Evolutionary conservation across 2,113 vertebrate genomes (phyloP), one percentile per base, ranked within the genome.

Genomic region (Ursus arctos): DNA sequence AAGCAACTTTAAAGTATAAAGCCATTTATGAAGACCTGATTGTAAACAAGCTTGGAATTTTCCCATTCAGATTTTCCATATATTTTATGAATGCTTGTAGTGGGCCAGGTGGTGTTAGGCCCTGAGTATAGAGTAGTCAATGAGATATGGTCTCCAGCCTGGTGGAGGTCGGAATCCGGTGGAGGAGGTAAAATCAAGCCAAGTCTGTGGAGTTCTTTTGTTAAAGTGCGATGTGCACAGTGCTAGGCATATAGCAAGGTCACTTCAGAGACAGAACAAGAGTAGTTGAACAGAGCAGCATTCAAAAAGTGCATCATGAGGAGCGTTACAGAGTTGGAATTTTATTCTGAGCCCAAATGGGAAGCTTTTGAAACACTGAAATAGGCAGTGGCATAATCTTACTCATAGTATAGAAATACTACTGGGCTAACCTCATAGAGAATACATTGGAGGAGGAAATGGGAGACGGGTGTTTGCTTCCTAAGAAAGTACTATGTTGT

Each of bases 1-100:
- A 61, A 74, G 33, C 51, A 7, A 88, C 79, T 97, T 88, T 83
- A 43, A 95, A 92, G 9, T n/a, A 69, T n/a, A 95, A 91, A 81
- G 15, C 22, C 36, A 53, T 79, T 91, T 95, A 93, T 24, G 43
- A 11, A 53, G 53, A 63, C 11, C 12, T 86, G 53, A 81, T 67
- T 85, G 40, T 69, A 82, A 59, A 86, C 47, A 84, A 88, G 51
- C 26, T 14, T 79, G 16, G 22, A 11, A 55, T 74, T 53, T 94
- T 77, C 61, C 28, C 43, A 86, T 55, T 94, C 51, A 57, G 7
- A 63, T 36, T 89, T 26, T 69, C 2, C n/a, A 53, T 72, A 59
- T 79, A 87, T 67, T 96, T 94, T 84, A 72, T 43, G 36, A 94
- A 85, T 88, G 69, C 9, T 94, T 69, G 67, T 26, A 85, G 31